These are phyloP conservation scores for Cichlasoma orientale DNA, from an alignment of 2,797 vertebrate genomes.

Conservation along the genomic window DNA sequence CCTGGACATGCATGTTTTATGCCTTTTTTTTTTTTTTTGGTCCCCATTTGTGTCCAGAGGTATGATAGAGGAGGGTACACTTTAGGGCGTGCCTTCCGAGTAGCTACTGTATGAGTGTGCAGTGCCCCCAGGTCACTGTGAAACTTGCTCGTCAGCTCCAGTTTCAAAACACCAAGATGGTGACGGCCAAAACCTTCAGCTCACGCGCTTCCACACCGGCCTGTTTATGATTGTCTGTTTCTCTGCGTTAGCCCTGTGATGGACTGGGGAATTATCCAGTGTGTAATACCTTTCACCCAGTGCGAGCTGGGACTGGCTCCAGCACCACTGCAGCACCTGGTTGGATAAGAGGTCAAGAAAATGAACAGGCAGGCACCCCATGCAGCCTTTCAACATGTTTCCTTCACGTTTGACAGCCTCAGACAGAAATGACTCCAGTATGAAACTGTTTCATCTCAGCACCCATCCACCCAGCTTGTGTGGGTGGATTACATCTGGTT, in stretches of 20 bases:
- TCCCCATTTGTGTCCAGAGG: background rate
- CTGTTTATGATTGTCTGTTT: background rate
- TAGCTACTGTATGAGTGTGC: background rate
- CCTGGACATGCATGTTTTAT: background rate
- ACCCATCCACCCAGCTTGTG: background rate
- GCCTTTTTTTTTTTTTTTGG: background rate
- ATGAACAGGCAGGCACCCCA: background rate
- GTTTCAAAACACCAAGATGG: background rate
- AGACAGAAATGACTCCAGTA: background rate
- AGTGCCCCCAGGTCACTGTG: background rate
- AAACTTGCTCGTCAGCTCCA: background rate
- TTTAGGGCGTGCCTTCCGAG: background rate
- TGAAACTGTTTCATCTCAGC: slow-evolving; percentile 10
- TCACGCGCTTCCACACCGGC: background rate
- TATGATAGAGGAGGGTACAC: background rate
- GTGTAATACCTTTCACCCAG: background rate
- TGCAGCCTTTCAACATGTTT: background rate
- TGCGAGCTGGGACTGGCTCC: background rate
- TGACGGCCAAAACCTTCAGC: background rate
- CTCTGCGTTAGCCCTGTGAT: background rate
- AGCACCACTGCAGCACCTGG: background rate
- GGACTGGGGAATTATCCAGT: background rate
- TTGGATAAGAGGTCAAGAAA: background rate
- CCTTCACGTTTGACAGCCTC: slow-evolving; percentile 2
- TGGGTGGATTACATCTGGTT: slow-evolving; percentile 47